Evolutionary conservation across 2,797 vertebrate genomes (phyloP), one percentile per base, ranked within the genome.

Genomic region (Trachops cirrhosus): DNA sequence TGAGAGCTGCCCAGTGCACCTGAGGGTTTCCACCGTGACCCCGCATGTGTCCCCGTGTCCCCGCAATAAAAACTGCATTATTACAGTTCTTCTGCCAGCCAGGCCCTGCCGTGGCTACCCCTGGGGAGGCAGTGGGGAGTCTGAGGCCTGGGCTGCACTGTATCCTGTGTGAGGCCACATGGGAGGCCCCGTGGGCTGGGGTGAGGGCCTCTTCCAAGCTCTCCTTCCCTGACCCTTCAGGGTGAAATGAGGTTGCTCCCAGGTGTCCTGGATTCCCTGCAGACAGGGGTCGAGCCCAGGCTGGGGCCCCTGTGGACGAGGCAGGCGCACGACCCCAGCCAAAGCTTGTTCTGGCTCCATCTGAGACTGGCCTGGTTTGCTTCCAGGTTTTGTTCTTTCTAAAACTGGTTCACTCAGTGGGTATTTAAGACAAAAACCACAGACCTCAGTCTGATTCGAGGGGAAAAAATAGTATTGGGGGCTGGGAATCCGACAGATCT

Each of bases 341-440:
- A 90, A 90, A 80, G 95, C 92, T 24, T 68, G 93, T 77, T 89
- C 88, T 70, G 77, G 54, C 74, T 96, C 83, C 64, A 89, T 94
- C 96, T 96, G 93, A 93, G 83, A 64, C 79, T 97, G 97, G 96
- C 97, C 97, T 97, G 96, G 57, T 97, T 97, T 96, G 97, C 93
- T 97, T 93, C 92, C 92, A 93, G 91, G 88, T 93, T 95, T 96
- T 97, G 93, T 93, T 95, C 97, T 96, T 96, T 97, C 89, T 21
- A 91, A 97, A 97, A 97, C 96, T 97, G 95, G 97, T 97, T 97
- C 97, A 97, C 97, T 96, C 97, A 95, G 97, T 97, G 94, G 97
- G 97, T 96, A 96, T 97, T 96, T 96, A 97, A 97, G 96, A 97
- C 96, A 97, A 97, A 97, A 97, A 92, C 93, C 96, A 96, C 57